Evolutionary conservation across 1,140 invertebrate genomes (phyloP).

Genomic region (Ganaspis sp.): DNA sequence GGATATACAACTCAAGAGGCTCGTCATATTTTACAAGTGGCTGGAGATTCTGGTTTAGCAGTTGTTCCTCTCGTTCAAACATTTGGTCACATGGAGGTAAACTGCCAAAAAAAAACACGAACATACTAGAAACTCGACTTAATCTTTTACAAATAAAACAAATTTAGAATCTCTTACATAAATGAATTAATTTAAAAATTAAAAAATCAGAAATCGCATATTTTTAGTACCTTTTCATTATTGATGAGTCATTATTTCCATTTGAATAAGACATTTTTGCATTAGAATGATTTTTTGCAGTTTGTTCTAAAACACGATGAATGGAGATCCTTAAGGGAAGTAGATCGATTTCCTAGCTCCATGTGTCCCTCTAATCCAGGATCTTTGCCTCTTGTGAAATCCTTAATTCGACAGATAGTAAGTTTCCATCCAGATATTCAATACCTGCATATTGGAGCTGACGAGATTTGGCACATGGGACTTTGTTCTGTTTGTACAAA

Average conservation of each 20-base stretch:
- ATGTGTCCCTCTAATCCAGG: conserved; percentile 85
- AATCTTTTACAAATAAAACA: too few relatives aligned
- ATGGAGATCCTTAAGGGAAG: conserved; percentile 87
- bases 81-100: conserved; percentile 93
- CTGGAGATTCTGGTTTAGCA: conserved; percentile 81
- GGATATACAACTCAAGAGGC: conserved; percentile 83
- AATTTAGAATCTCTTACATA: too few relatives aligned
- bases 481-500: conserved; percentile 85
- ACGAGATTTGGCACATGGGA: conserved; percentile 90
- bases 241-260: too few relatives aligned
- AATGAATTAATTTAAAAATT: too few relatives aligned
- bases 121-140: too few relatives aligned
- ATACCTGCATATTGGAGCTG: conserved; percentile 88
- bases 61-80: conserved; percentile 96
- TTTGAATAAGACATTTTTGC: conserved; percentile 26
- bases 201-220: too few relatives aligned
- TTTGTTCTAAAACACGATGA: conserved; percentile 90
- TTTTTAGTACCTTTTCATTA: too few relatives aligned
- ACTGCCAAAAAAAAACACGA: too few relatives aligned
- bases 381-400: conserved; percentile 78
- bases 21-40: conserved; percentile 77
- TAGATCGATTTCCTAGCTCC: conserved; percentile 85
- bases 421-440: conserved; percentile 80
- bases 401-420: conserved; percentile 80
- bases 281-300: conserved; percentile 55